phyloP scores from a whole-genome alignment of 2,888 invertebrate genomes.

The Ichneumoninae sp. region DNA sequence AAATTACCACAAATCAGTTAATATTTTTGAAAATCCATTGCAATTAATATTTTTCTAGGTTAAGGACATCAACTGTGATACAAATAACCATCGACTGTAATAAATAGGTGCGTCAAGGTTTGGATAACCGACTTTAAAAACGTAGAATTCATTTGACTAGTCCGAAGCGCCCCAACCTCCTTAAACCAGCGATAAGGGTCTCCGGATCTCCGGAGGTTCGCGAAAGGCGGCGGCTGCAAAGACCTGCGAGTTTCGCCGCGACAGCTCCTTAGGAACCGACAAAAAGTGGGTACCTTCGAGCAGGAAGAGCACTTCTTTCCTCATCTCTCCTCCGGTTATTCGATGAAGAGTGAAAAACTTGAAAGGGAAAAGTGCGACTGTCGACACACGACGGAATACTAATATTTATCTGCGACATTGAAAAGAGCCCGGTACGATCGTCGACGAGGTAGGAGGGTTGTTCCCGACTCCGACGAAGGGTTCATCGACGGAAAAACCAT shows the following conservation, averaged over 20 bases:
- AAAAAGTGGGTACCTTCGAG: too few species aligned
- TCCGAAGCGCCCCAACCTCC: too few species aligned
- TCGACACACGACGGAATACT: constrained; percentile 9
- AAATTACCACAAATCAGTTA: too few species aligned
- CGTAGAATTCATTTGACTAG: too few species aligned
- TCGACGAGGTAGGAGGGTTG: not conserved
- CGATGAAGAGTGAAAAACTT: constrained; percentile 8
- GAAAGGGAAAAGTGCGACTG: constrained; percentile 10
- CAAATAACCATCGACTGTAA: too few species aligned
- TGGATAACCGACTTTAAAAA: not conserved
- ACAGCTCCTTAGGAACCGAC: too few species aligned
- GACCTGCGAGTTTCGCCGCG: not conserved
- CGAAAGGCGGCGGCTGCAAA: constrained; percentile 12
- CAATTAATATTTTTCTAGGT: too few species aligned
- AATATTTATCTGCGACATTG: constrained; percentile 34
- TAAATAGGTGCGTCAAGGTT: not conserved
- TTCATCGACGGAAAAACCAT: not conserved
- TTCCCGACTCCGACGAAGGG: not conserved
- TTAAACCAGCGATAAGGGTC: constrained; percentile 2
- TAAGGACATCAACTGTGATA: too few species aligned
- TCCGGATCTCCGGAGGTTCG: constrained; percentile 5
- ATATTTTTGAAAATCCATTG: too few species aligned
- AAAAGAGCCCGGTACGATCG: not conserved
- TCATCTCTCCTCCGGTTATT: not conserved
- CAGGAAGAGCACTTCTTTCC: constrained; percentile 6